Evolutionary conservation across 2,113 vertebrate species (phyloP).

Genomic region (Spermophilus dauricus): DNA sequence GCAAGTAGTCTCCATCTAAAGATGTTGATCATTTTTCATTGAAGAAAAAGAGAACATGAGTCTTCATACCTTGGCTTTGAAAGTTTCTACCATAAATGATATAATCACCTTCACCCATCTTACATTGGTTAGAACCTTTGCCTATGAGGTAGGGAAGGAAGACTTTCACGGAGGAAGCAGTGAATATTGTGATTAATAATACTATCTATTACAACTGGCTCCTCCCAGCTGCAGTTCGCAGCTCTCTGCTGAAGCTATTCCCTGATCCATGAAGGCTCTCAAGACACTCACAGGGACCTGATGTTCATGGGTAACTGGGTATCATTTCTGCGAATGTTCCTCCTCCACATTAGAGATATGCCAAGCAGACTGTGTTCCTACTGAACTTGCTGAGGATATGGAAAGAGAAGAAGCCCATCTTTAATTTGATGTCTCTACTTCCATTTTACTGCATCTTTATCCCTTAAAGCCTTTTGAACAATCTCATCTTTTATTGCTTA

Average conservation of each 20-base stretch:
- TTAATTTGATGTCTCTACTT: neutral
- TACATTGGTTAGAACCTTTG: neutral
- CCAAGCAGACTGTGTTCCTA: neutral
- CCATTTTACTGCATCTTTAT: neutral
- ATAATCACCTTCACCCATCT: neutral
- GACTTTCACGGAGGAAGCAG: neutral
- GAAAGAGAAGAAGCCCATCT: neutral
- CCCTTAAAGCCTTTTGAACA: neutral
- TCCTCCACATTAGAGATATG: neutral
- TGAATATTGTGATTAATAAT: neutral
- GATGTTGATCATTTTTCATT: neutral
- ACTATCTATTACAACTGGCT: neutral
- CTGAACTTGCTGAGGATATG: neutral
- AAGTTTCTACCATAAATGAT: neutral
- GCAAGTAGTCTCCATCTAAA: neutral
- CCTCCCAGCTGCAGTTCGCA: neutral
- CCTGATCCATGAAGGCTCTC: neutral
- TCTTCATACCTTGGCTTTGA: neutral
- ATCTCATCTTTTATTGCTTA: neutral
- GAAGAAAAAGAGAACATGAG: neutral
- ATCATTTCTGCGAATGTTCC: neutral
- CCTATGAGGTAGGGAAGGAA: neutral
- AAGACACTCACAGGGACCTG: neutral
- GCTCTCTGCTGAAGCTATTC: neutral
- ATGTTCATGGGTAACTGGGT: neutral